Percentiles rank a stretch among this genome's conserved stretches.
These are phyloP conservation scores for Urocyon cinereoargenteus DNA, from an alignment of 2,797 vertebrate genomes.

Conservation along the genomic window DNA sequence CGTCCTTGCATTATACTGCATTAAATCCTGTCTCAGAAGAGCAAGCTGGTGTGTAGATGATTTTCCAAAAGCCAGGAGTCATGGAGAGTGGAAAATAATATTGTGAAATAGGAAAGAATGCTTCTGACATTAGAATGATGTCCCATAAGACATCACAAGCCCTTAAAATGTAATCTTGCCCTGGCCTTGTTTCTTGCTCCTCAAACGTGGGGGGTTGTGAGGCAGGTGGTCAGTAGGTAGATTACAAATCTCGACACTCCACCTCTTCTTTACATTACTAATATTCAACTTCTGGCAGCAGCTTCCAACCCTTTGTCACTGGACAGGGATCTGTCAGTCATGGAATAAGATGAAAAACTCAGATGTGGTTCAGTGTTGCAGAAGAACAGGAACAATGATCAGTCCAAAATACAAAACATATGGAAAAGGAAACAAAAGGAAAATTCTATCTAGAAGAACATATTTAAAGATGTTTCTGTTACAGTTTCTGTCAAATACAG, in stretches of 20 bases:
- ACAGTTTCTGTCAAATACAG: neutral
- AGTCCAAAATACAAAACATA: neutral
- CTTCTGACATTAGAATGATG: neutral
- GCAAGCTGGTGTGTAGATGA: neutral
- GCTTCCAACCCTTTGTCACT: neutral
- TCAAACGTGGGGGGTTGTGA: rapidly evolving
- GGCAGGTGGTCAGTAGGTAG: rapidly evolving
- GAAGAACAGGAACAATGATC: neutral
- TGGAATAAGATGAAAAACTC: neutral
- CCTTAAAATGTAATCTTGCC: neutral
- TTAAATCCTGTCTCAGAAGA: neutral
- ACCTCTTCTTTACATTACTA: neutral
- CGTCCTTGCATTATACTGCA: neutral
- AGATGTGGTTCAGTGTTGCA: neutral
- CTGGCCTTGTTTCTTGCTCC: neutral
- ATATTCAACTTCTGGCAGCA: neutral
- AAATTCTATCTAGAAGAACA: neutral
- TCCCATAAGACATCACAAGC: neutral
- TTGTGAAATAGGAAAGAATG: neutral
- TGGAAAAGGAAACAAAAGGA: too few species aligned
- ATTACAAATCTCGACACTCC: neutral
- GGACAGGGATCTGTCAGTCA: neutral
- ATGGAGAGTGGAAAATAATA: neutral
- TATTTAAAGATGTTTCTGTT: neutral
- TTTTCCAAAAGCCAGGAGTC: neutral